These are phyloP conservation scores for Austrofundulus limnaeus DNA, from an alignment of 2,113 vertebrate genomes.

Conservation along the genomic window DNA sequence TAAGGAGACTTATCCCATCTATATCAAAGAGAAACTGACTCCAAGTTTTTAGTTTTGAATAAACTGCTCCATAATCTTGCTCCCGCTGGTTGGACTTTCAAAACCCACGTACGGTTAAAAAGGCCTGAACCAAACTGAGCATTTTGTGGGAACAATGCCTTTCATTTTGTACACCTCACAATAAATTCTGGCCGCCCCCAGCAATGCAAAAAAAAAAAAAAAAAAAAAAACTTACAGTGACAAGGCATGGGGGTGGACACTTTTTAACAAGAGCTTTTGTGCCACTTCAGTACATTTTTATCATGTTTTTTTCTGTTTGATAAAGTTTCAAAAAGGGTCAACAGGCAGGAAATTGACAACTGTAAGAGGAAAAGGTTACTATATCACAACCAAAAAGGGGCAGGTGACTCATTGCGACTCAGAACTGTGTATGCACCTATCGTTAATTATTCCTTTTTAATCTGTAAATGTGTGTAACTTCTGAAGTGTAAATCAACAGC, in stretches of 20 bases:
- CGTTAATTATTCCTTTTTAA: neutral
- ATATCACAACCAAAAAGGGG: constrained; percentile 8
- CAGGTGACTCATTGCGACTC: constrained; percentile 1
- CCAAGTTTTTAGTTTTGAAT: too few relatives aligned
- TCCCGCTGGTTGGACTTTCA: constrained; percentile 53
- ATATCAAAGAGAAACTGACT: neutral
- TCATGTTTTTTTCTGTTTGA: constrained; percentile 39
- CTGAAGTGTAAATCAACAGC: constrained; percentile 33
- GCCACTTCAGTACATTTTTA: constrained; percentile 47
- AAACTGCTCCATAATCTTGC: too few relatives aligned
- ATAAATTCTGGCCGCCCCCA: constrained; percentile 53
- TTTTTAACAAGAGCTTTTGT: constrained; percentile 66
- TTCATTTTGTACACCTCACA: constrained; percentile 63
- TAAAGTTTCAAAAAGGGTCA: constrained; percentile 31
- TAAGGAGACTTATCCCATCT: neutral
- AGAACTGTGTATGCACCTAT: constrained; percentile 18
- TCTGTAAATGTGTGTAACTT: constrained; percentile 22
- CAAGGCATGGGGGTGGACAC: constrained; percentile 54
- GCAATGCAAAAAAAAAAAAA: constrained; percentile 17
- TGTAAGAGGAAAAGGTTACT: constrained; percentile 15
- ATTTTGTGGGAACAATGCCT: constrained; percentile 63
- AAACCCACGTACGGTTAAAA: constrained; percentile 48
- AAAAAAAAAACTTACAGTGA: constrained; percentile 46
- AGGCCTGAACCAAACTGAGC: constrained; percentile 37
- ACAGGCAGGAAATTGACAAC: constrained; percentile 31